Evolutionary conservation across 2,113 vertebrate genomes (phyloP).

Genomic region (Otus sunia): DNA sequence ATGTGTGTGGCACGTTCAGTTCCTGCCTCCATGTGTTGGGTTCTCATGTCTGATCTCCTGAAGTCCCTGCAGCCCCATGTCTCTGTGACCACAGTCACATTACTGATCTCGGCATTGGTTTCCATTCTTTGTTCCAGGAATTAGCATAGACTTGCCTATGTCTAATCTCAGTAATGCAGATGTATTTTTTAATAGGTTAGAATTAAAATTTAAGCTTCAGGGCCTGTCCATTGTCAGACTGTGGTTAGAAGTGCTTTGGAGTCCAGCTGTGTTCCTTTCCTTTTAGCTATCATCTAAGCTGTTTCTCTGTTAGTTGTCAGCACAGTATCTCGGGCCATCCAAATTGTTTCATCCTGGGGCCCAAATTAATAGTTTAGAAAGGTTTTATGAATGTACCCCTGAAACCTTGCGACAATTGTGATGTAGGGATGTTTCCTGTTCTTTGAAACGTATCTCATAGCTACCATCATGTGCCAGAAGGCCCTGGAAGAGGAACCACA

Average conservation of each 20-base stretch:
- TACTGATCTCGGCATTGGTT: not conserved
- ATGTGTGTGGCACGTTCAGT: rapidly evolving
- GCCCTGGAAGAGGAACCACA: not conserved
- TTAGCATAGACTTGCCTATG: not conserved
- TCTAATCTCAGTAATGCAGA: not conserved
- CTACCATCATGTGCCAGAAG: not conserved
- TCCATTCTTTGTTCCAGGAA: not conserved
- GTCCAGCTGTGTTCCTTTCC: not conserved
- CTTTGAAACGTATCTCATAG: not conserved
- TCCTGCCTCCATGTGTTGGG: not conserved
- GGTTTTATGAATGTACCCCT: not conserved
- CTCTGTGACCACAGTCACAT: not conserved
- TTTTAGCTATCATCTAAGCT: not conserved
- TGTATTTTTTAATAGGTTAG: not conserved
- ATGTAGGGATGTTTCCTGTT: not conserved
- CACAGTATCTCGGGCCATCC: not conserved
- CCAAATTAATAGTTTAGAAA: not conserved
- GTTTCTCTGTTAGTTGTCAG: not conserved
- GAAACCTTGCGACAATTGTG: not conserved
- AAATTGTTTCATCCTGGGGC: not conserved
- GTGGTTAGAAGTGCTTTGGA: not conserved
- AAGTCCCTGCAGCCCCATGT: not conserved
- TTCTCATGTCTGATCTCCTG: not conserved
- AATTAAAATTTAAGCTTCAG: not conserved
- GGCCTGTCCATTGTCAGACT: not conserved